Evolutionary conservation across 2,888 invertebrate genomes (phyloP), one percentile per base, ranked within the genome.

Genomic region (Brachypalpus laphriformis): DNA sequence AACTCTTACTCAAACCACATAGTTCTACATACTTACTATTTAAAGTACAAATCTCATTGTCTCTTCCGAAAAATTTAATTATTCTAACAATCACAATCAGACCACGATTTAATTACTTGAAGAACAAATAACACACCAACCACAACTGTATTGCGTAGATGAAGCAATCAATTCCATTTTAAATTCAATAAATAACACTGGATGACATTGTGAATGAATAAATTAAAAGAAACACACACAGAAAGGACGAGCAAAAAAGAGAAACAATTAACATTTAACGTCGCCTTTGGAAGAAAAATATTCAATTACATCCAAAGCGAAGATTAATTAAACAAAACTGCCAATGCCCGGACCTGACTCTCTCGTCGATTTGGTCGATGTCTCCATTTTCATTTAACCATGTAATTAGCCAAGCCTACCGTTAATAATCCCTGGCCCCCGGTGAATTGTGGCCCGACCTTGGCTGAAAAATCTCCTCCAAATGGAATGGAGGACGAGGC

Each of bases 311-410:
- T 65, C 65, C 49, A 37, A 83, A 70, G 82, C 34, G 65, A 74
- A 80, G 80, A 83, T 83, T 83, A 83, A 83, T 80, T 74, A 80
- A 80, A 65, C 80, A 49, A 81, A 74, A 63, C 74, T 72, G 54
- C 61, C 68, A 61, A 56, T 68, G 63, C 18, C 70, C 51, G 56
- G 28, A 31, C 40, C 63, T 68, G 70, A 28, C 56, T 47, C 45
- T 40, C 45, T 45, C 20, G 45, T 51, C 70, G 28, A 68, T 65
- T 65, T 51, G 57, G 68, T 31, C 34, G 70, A 80, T 59, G 75
- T 59, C 70, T 75, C 61, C 42, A 70, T 75, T 71, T 56, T 74
- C 78, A 75, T 80, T 85, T 75, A 80, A 85, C 75, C 70, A 70
- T 85, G 63, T 85, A 85, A 85, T 85, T 85, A 80, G 75, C 65